These are phyloP conservation scores for Sarcophaga rosellei DNA, from an alignment of 2,888 invertebrate genomes.

Conservation along the genomic window DNA sequence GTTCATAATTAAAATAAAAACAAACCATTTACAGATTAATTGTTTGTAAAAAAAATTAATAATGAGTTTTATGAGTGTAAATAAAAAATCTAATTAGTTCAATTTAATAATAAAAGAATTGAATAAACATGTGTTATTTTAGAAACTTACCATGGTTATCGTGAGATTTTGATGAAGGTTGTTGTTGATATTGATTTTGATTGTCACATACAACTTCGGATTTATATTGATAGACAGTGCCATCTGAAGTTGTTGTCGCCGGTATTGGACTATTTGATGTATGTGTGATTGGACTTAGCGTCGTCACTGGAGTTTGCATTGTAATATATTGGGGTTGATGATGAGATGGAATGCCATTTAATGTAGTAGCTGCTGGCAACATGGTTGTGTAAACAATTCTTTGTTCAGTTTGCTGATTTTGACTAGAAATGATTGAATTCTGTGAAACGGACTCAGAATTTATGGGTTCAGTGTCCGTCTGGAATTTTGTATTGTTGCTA, in stretches of 20 bases:
- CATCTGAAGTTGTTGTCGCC: constrained; percentile 76
- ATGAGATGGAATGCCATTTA: constrained; percentile 74
- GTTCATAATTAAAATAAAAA: constrained; percentile 12
- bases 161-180: constrained; percentile 69
- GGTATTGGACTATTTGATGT: constrained; percentile 62
- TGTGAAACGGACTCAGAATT: constrained; percentile 54
- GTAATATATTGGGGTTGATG: constrained; percentile 71
- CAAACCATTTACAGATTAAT: constrained; percentile 24
- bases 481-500: constrained; percentile 40
- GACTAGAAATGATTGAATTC: constrained; percentile 59
- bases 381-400: constrained; percentile 74
- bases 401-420: constrained; percentile 70
- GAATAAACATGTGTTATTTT: constrained; percentile 13
- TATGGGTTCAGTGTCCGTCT: constrained; percentile 46
- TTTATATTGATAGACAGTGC: constrained; percentile 77
- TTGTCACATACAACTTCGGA: constrained; percentile 78
- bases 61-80: constrained; percentile 57
- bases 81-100: constrained; percentile 26
- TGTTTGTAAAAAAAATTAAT: constrained; percentile 19
- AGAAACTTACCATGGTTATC: constrained; percentile 58
- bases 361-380: constrained; percentile 77
- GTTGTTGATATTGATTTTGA: constrained; percentile 73
- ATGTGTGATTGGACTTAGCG: constrained; percentile 70
- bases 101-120: constrained; percentile 49
- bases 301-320: constrained; percentile 69